These are phyloP conservation scores for Phocides pigmalion DNA, from an alignment of 1,140 invertebrate species.

Conservation along the genomic window DNA sequence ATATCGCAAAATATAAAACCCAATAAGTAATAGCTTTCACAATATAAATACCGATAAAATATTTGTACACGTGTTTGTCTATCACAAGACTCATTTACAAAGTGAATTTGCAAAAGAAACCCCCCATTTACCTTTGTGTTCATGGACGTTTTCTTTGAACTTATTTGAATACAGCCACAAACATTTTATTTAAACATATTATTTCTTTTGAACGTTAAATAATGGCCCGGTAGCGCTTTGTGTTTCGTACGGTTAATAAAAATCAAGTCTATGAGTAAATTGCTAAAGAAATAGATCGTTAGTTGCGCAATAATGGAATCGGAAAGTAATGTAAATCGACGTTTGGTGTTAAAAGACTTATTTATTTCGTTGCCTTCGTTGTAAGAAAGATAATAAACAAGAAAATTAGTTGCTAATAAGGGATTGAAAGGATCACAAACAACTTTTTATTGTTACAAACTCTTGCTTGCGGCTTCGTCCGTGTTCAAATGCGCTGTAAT, in stretches of 20 bases:
- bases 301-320: slow-evolving; percentile 28
- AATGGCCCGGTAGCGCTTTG: slow-evolving; percentile 28
- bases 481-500: neutral
- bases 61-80: slow-evolving; percentile 12
- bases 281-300: slow-evolving; percentile 24
- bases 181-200: slow-evolving; percentile 29
- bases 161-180: slow-evolving; percentile 32
- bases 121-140: slow-evolving; percentile 23
- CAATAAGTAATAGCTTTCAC: neutral
- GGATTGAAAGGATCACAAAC: neutral
- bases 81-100: slow-evolving; percentile 18
- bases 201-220: slow-evolving; percentile 29
- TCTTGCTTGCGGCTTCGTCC: neutral
- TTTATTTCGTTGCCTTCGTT: neutral
- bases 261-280: slow-evolving; percentile 31
- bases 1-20: neutral
- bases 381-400: neutral
- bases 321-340: slow-evolving; percentile 23
- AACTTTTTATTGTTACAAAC: neutral
- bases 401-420: neutral
- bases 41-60: neutral
- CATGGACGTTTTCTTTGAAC: slow-evolving; percentile 28
- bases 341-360: slow-evolving; percentile 1
- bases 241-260: slow-evolving; percentile 23
- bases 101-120: slow-evolving; percentile 30